Conservation (phyloP, 1,140 invertebrate species). For the Macrotrachela quadricornifera region DNA sequence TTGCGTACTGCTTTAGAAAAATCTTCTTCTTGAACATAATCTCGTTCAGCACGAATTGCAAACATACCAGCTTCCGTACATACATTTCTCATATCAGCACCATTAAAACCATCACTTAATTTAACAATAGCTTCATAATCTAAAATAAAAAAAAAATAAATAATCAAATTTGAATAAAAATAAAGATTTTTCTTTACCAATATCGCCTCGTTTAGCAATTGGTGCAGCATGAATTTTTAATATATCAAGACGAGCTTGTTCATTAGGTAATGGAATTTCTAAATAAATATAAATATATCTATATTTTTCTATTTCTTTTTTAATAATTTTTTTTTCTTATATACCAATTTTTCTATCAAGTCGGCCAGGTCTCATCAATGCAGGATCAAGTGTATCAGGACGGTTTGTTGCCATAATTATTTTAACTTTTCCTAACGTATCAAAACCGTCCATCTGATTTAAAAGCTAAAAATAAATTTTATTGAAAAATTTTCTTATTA, state of each 20-base stretch:
- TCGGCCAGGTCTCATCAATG: constrained; percentile 76
- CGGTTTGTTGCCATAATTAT: constrained; percentile 99
- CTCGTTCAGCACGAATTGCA: constrained; percentile 77
- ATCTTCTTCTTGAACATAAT: constrained; percentile 84
- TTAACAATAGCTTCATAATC: constrained; percentile 98
- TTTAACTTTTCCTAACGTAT: constrained; percentile 91
- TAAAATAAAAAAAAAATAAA: too few relatives aligned
- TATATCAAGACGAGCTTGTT: constrained; percentile 85
- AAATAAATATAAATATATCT: too few relatives aligned
- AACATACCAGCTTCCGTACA: constrained; percentile 97
- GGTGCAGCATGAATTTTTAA: constrained; percentile 87
- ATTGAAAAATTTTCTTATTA: too few relatives aligned
- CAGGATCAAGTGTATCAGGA: constrained; percentile 90
- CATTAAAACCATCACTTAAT: constrained; percentile 92
- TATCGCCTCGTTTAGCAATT: constrained; percentile 94
- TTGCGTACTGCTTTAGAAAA: constrained; percentile 99
- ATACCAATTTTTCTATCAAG: constrained; percentile 73
- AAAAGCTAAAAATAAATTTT: constrained; percentile 36
- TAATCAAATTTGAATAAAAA: too few relatives aligned
- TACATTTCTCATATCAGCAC: constrained; percentile 92
- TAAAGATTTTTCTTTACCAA: constrained; percentile 24
- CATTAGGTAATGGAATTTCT: constrained; percentile 93
- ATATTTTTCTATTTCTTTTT: too few relatives aligned
- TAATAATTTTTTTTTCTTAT: too few relatives aligned
- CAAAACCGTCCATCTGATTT: constrained; percentile 99